A percentile compares a stretch with the other conserved stretches of the same genome.
These are phyloP conservation scores for Archips xylosteana DNA, from an alignment of 2,888 invertebrate species.

Conservation along the genomic window DNA sequence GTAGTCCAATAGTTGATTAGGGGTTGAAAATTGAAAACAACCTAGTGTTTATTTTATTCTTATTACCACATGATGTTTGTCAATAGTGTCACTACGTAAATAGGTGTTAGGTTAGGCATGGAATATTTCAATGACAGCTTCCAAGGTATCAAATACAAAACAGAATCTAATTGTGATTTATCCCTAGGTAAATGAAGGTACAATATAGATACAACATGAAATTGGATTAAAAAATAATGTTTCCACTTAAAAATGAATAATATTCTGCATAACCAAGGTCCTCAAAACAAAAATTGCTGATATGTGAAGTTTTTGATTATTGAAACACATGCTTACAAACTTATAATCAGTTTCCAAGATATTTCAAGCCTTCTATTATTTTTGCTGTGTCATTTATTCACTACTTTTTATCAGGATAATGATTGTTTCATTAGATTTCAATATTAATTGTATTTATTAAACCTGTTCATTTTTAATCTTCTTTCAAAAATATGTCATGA, in stretches of 20 bases:
- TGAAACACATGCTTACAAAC: background rate
- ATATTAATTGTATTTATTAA: background rate
- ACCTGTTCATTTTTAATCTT: too few relatives aligned
- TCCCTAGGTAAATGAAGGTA: background rate
- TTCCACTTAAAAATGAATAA: background rate
- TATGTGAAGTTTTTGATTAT: background rate
- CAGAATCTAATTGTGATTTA: background rate
- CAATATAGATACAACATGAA: background rate
- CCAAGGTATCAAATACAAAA: constrained; percentile 1
- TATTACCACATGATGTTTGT: constrained; percentile 47
- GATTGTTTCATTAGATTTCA: background rate
- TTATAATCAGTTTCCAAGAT: background rate
- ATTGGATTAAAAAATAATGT: background rate
- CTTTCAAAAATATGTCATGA: too few relatives aligned
- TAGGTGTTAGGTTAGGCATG: constrained; percentile 39
- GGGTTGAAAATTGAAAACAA: constrained; percentile 44
- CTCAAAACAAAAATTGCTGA: background rate
- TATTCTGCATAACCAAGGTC: background rate
- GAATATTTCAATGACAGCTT: constrained; percentile 33
- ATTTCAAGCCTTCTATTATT: background rate
- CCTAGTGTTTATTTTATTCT: constrained; percentile 46
- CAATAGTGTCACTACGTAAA: constrained; percentile 38
- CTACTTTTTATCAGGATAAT: background rate
- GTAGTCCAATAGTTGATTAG: constrained; percentile 44
- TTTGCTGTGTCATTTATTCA: background rate